phyloP scores from a whole-genome alignment of 2,113 vertebrate genomes.

The Gracilinanus agilis region DNA sequence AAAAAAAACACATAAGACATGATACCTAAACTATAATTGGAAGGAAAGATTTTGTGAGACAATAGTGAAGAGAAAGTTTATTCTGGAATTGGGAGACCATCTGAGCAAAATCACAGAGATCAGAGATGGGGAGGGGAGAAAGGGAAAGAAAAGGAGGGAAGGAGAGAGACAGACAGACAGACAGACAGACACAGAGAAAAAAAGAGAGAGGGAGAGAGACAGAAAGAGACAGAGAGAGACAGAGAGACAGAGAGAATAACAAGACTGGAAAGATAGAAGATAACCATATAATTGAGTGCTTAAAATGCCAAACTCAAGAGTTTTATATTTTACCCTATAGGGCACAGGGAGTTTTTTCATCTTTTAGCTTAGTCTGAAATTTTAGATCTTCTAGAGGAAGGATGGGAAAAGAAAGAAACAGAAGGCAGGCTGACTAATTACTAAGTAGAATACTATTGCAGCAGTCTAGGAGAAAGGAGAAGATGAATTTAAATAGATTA shows the following conservation, averaged over 20 bases:
- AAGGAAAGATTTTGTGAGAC: not conserved
- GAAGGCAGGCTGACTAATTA: not conserved
- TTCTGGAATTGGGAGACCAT: not conserved
- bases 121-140: not conserved
- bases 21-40: not conserved
- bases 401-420: not conserved
- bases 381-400: not conserved
- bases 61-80: not conserved
- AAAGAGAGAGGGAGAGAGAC: too few species aligned
- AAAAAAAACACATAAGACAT: not conserved
- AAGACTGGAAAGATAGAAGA: too few species aligned
- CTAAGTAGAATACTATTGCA: not conserved
- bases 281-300: not conserved
- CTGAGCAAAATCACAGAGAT: not conserved
- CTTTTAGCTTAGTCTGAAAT: not conserved
- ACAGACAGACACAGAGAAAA: too few species aligned
- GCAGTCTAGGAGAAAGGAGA: not conserved
- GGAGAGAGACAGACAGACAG: too few species aligned
- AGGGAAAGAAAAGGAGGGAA: not conserved
- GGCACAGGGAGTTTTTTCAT: not conserved
- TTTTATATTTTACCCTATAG: not conserved
- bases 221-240: too few species aligned
- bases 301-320: not conserved
- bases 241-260: too few species aligned
- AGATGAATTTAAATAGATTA: not conserved